These are phyloP conservation scores for Tachystola acroxantha DNA, from an alignment of 2,888 invertebrate genomes.

Conservation along the genomic window DNA sequence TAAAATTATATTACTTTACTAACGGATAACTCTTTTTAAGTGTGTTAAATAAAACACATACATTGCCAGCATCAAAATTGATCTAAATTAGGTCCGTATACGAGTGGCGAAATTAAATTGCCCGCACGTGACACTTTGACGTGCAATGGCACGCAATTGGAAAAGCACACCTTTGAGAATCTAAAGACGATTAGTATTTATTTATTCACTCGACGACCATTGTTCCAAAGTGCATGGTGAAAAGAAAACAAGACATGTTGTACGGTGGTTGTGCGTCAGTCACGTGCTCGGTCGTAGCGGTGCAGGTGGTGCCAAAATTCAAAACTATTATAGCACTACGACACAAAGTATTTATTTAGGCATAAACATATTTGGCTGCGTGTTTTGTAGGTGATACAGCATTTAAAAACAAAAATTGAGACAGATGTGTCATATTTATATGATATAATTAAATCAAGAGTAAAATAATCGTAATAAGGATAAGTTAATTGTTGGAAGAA, in stretches of 20 bases:
- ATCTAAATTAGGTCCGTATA: constrained; percentile 36
- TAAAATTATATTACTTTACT: no score
- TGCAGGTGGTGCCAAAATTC: constrained; percentile 51
- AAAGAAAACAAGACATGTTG: neutral
- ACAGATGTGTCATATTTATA: no score
- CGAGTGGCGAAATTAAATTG: constrained; percentile 32
- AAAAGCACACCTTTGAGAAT: constrained; percentile 7
- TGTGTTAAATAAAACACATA: no score
- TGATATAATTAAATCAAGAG: no score
- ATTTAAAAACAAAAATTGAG: no score
- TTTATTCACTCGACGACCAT: constrained; percentile 2
- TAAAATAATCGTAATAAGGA: no score
- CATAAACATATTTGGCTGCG: neutral
- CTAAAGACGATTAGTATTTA: constrained; percentile 6
- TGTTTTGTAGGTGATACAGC: no score
- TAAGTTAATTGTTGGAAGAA: no score
- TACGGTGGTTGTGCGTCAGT: constrained; percentile 13
- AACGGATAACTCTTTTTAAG: no score
- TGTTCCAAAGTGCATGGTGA: neutral
- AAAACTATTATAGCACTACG: constrained; percentile 28
- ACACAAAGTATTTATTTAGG: constrained; percentile 11
- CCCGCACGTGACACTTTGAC: constrained; percentile 26
- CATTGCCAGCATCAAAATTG: constrained; percentile 34
- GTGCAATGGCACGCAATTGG: constrained; percentile 8
- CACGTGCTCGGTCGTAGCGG: constrained; percentile 33